Conservation (phyloP, 2,888 invertebrate species). For the Xestia sexstrigata region DNA sequence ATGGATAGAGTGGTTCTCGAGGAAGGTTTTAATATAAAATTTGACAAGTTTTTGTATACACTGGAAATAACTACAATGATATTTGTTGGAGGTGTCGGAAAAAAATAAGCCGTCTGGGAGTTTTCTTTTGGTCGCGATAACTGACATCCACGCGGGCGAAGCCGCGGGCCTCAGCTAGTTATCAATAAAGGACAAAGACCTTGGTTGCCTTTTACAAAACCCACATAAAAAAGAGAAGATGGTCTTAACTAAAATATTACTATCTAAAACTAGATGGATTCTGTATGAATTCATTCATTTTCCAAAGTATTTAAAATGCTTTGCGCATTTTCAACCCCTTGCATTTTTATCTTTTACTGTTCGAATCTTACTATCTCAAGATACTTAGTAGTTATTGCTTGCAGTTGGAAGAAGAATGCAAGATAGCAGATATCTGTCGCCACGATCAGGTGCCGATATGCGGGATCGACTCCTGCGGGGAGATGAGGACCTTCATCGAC, state of each 20-base stretch:
- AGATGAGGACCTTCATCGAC: constrained; percentile 87
- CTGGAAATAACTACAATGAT: too few relatives aligned
- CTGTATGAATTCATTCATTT: not conserved
- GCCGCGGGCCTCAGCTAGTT: too few relatives aligned
- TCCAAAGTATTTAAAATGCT: not conserved
- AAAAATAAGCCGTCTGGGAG: too few relatives aligned
- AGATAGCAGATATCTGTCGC: constrained; percentile 85
- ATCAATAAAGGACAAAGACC: not conserved
- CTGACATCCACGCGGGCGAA: too few relatives aligned
- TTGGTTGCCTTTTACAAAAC: not conserved
- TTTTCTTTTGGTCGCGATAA: too few relatives aligned
- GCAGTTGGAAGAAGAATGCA: constrained; percentile 86
- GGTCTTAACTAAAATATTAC: not conserved
- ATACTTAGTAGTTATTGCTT: not conserved
- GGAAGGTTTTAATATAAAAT: too few relatives aligned
- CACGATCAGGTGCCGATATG: constrained; percentile 87
- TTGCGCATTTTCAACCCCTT: too few relatives aligned
- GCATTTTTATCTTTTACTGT: not conserved
- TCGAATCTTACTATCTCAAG: not conserved
- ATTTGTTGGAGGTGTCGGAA: too few relatives aligned
- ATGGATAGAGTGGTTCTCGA: too few relatives aligned
- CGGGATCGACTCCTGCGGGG: constrained; percentile 86
- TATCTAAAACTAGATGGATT: not conserved
- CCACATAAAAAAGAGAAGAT: not conserved
- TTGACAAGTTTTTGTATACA: too few relatives aligned